Evolutionary conservation across 1,140 invertebrate species (phyloP), one percentile per base, ranked within the genome.

Genomic region (Bombus terrestris): DNA sequence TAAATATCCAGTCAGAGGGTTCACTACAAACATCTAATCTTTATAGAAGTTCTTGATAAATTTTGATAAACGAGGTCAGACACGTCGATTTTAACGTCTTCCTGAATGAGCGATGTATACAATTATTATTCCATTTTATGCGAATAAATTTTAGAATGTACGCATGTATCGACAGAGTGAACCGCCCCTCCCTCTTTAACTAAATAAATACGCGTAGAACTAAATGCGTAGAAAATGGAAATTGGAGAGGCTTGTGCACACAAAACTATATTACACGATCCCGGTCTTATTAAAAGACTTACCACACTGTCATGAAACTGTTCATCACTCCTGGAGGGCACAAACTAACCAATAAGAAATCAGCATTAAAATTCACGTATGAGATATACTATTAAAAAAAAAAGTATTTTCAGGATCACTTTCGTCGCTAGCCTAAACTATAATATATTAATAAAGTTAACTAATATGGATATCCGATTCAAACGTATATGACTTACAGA

Each of bases 221-320:
- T 85, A 79, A 76, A 62, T 71, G 43, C 28, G 59, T 62, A 87
- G 77, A 66, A 87, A 81, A 85, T 88, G 59, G 74, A 75, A 83
- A 88, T n/a, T 86, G 71, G 94, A 95, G 94, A 95, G 94, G 93
- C 94, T 95, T 95, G 95, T 95, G 95, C 95, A 95, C 95, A 95
- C 95, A 95, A 95, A 95, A 95, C 94, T 92, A 94, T 93, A 93
- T 91, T 94, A 94, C 88, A 93, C 90, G 90, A 92, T 92, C 91
- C 92, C 92, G 92, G 92, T 93, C 93, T 93, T 93, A 92, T 91
- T 86, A 88, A 92, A 94, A 86, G 92, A 98, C 97, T 98, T 97
- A 98, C 97, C 97, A 98, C 94, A 97, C 97, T 95, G 97, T 97
- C 96, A 98, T 97, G 96, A 97, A 98, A 96, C 97, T 97, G 97